Evolutionary conservation across 2,888 invertebrate species (phyloP).

Genomic region (Caenorhabditis zanzibari): DNA sequence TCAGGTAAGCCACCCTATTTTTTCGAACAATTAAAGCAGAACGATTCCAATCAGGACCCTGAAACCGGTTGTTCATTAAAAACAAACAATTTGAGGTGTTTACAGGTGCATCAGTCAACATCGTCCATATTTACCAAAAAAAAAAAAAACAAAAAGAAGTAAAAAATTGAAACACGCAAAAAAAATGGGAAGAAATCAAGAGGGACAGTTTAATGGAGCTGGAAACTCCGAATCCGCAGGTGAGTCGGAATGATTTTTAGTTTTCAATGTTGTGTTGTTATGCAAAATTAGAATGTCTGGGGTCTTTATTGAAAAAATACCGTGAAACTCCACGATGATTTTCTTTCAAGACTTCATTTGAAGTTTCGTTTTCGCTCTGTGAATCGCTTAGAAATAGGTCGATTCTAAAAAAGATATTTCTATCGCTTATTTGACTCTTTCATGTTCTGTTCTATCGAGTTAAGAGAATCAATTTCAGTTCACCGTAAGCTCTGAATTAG

Average conservation of each 20-base stretch:
- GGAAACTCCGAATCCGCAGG: slow-evolving; percentile 61
- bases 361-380: too few species aligned
- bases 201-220: slow-evolving; percentile 56
- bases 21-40: background rate
- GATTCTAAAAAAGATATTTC: too few species aligned
- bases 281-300: background rate
- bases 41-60: background rate
- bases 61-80: slow-evolving; percentile 10
- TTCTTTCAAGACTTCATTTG: too few species aligned
- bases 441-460: too few species aligned
- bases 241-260: background rate
- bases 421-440: too few species aligned
- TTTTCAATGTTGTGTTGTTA: background rate
- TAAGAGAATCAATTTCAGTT: too few species aligned
- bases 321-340: too few species aligned
- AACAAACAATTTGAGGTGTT: slow-evolving; percentile 12
- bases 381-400: too few species aligned
- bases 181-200: slow-evolving; percentile 55
- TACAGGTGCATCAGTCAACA: slow-evolving; percentile 15
- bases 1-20: background rate
- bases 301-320: too few species aligned
- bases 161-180: background rate
- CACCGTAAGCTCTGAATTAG: too few species aligned
- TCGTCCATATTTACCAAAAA: slow-evolving; percentile 15
- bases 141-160: background rate